A percentile compares a stretch with the other conserved stretches of the same genome.
Conservation (phyloP, 1,140 invertebrate species). For the Lysiphlebus fabarum region DNA sequence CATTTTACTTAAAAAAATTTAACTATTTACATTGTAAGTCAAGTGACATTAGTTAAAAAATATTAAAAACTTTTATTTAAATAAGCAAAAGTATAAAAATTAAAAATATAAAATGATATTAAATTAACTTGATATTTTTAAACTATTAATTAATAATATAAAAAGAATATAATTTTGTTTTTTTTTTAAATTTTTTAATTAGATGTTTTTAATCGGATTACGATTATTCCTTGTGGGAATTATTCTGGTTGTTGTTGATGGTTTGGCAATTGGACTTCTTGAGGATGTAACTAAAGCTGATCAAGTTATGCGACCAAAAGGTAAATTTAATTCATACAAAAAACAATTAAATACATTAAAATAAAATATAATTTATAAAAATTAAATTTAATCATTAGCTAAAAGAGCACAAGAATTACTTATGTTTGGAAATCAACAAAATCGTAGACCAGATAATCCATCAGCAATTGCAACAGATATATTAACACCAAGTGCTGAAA, state of each 20-base stretch:
- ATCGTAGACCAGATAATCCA: conserved; percentile 35
- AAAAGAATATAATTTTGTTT: too few relatives aligned
- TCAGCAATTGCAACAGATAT: conserved; percentile 24
- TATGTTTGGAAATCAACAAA: conserved; percentile 55
- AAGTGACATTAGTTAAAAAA: too few relatives aligned
- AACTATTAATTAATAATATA: too few relatives aligned
- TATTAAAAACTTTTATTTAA: too few relatives aligned
- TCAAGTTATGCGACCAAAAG: conserved; percentile 37
- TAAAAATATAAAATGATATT: too few relatives aligned
- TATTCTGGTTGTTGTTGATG: conserved; percentile 25
- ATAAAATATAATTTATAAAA: neutral
- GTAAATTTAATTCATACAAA: conserved; percentile 28
- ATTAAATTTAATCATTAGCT: conserved; percentile 27
- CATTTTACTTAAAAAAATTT: neutral
- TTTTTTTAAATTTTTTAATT: conserved; percentile 20
- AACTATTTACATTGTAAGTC: too few relatives aligned
- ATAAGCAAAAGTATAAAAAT: too few relatives aligned
- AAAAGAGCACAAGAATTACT: conserved; percentile 52
- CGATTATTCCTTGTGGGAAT: conserved; percentile 34
- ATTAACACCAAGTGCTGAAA: conserved; percentile 35
- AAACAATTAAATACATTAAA: neutral
- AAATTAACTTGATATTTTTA: too few relatives aligned
- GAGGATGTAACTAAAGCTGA: conserved; percentile 37
- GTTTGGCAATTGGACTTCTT: conserved; percentile 32
- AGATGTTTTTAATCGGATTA: conserved; percentile 36